Evolutionary conservation across 2,113 vertebrate species (phyloP), one percentile per base, ranked within the genome.

Genomic region (Delphinapterus leucas): DNA sequence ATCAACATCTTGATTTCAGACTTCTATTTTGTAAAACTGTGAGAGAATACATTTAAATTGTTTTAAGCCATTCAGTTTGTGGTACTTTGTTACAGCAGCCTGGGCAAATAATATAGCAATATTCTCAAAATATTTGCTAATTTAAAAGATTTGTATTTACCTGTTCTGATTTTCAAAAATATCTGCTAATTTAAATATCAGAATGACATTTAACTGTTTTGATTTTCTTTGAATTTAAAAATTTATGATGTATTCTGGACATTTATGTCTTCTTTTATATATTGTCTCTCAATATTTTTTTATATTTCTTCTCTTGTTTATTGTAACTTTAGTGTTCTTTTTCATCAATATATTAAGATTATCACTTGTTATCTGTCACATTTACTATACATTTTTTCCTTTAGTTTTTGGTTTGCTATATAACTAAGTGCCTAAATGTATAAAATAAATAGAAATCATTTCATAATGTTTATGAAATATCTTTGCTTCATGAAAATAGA

Each of bases 141-240:
- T 84, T 58, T 79, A 47, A 73, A 92, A 88, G 49, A 55, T 63
- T 28, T 21, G 36, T 20, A 55, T 82, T 76, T 70, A 82, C 31
- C 49, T 77, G 13, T 44, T 77, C 23, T 65, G 61, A 74, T 96
- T 95, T 96, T 96, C n/a, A 88, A 93, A 86, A 82, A 49, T 73
- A 92, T 74, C 17, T 94, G 31, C 7, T 80, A 41, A 67, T 63
- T 60, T 88, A 65, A 96, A 71, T 18, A 4, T 49, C 10, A 44
- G 49, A 6, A 74, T 63, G 17, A 25, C 82, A 38, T 70, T 28
- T 17, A 71, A 65, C 2, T 38, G 18, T 31, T 70, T 26, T 65
- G 36, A 92, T 65, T 92, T 71, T 73, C 26, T 53, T 18, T 73
- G 38, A 95, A 92, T 36, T 81, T 93, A 86, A 68, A 79, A 44